Percentiles rank a stretch among this genome's conserved stretches.
These are phyloP conservation scores for Temnothorax curvispinosus DNA, from an alignment of 1,140 invertebrate genomes.

Conservation along the genomic window DNA sequence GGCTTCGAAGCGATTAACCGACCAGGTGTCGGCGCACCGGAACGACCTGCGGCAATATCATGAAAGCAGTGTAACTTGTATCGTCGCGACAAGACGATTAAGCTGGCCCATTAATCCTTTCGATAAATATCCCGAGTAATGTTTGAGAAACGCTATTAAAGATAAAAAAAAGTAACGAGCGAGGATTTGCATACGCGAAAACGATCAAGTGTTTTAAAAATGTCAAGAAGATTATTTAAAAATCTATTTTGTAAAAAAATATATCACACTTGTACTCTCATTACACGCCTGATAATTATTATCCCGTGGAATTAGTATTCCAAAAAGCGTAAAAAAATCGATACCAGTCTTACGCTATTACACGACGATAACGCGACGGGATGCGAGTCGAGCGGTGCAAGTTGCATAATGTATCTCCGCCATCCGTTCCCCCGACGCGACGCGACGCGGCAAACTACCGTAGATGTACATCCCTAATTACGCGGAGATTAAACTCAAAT, in stretches of 20 bases:
- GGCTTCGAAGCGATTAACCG: conserved; percentile 36
- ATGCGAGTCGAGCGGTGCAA: not conserved
- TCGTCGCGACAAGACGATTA: conserved; percentile 19
- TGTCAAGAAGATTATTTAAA: not conserved
- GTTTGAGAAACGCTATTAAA: not conserved
- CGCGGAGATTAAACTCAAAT: conserved; percentile 57
- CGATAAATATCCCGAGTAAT: not conserved
- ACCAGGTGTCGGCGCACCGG: not conserved
- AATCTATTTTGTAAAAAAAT: not conserved
- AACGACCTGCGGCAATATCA: conserved; percentile 3
- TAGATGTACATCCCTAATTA: conserved; percentile 48
- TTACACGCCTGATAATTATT: not conserved
- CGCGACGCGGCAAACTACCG: conserved; percentile 11
- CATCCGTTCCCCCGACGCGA: not conserved
- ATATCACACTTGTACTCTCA: not conserved
- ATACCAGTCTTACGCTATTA: not conserved
- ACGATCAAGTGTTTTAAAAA: not conserved
- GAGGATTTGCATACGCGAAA: not conserved
- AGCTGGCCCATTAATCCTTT: conserved; percentile 7
- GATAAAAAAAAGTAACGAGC: not conserved
- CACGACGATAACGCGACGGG: not conserved
- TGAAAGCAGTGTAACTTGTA: conserved; percentile 12
- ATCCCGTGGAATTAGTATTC: not conserved
- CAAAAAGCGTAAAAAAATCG: not conserved
- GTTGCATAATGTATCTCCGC: conserved; percentile 15